Conservation (phyloP, 2,888 invertebrate genomes). For the Keiferia lycopersicella region DNA sequence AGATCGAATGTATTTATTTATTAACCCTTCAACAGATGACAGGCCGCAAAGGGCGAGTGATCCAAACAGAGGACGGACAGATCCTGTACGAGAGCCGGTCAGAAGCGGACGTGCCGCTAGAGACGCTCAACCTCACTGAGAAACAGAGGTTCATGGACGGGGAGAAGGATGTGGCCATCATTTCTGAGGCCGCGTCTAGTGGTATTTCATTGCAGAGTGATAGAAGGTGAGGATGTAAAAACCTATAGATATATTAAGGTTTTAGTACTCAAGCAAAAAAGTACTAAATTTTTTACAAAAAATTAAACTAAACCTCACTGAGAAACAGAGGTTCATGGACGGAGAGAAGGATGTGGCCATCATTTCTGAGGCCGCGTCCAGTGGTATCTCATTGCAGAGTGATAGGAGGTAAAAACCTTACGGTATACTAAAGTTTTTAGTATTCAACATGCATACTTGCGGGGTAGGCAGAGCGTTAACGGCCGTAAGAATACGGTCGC, state of each 20-base stretch:
- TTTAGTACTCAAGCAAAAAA: not conserved
- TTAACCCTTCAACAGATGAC: slow-evolving; percentile 87
- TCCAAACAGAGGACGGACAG: slow-evolving; percentile 95
- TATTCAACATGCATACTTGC: no score
- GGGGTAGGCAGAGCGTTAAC: no score
- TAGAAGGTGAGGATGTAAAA: slow-evolving; percentile 70
- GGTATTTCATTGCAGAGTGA: slow-evolving; percentile 99
- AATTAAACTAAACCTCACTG: not conserved
- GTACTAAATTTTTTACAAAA: no score
- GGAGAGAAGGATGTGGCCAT: no score
- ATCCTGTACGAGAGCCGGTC: slow-evolving; percentile 97
- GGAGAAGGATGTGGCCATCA: slow-evolving; percentile 98
- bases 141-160: slow-evolving; percentile 98
- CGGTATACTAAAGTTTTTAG: no score
- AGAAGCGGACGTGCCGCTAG: slow-evolving; percentile 96
- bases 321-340: no score
- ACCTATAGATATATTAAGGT: not conserved
- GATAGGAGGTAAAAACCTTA: no score
- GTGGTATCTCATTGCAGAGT: no score
- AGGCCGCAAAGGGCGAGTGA: slow-evolving; percentile 95
- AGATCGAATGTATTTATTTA: not conserved
- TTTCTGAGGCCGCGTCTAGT: slow-evolving; percentile 99
- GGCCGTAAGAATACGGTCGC: no score
- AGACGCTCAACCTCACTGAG: slow-evolving; percentile 97
- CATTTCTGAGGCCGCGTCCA: no score